Evolutionary conservation across 2,113 vertebrate species (phyloP).

Genomic region (Centropristis striata): DNA sequence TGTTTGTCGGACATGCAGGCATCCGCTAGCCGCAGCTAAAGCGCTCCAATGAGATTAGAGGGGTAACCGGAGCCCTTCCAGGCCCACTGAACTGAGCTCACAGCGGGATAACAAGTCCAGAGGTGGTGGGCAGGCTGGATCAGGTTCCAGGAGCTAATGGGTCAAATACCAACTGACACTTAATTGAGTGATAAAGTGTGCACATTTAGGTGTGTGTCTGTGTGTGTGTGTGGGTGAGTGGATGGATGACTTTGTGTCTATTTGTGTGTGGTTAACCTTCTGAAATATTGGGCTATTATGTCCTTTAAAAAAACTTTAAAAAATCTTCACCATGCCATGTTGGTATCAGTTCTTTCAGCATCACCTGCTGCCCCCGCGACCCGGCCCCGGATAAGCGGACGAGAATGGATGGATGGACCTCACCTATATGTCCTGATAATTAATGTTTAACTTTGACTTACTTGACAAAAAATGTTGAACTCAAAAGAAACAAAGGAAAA

Average conservation of each 20-base stretch:
- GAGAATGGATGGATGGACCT: too few relatives aligned
- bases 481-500: too few relatives aligned
- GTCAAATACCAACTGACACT: conserved; percentile 84
- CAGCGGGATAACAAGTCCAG: conserved; percentile 79
- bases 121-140: conserved; percentile 79
- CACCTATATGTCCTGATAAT: too few relatives aligned
- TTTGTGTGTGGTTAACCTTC: conserved; percentile 13
- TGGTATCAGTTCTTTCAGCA: too few relatives aligned
- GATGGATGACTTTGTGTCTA: neutral
- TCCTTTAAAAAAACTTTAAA: too few relatives aligned
- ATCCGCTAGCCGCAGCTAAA: conserved; percentile 88
- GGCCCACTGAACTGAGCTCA: conserved; percentile 75
- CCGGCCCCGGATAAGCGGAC: too few relatives aligned
- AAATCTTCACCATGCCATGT: too few relatives aligned
- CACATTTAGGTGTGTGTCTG: conserved; percentile 50
- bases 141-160: conserved; percentile 83
- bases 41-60: conserved; percentile 92
- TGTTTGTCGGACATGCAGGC: conserved; percentile 92
- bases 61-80: conserved; percentile 88
- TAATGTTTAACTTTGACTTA: too few relatives aligned
- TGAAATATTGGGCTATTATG: too few relatives aligned
- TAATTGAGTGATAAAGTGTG: conserved; percentile 78
- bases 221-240: neutral
- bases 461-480: too few relatives aligned
- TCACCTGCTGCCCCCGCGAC: too few relatives aligned